These are phyloP conservation scores for Heterohyrax brucei DNA, from an alignment of 2,797 vertebrate species.

Conservation along the genomic window DNA sequence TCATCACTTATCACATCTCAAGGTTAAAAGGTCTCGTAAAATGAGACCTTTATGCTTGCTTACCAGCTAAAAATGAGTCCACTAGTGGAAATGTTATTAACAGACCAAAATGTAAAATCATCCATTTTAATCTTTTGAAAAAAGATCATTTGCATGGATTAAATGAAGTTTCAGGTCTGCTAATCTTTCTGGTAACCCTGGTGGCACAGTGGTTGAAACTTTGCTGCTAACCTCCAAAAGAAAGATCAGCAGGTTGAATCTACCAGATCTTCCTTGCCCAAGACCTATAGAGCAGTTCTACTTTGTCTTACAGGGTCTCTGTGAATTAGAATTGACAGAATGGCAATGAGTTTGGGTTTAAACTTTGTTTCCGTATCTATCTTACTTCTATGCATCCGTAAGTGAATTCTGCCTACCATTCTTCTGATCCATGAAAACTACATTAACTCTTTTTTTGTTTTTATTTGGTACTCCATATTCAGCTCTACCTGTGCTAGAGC, in stretches of 20 bases:
- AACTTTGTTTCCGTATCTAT: background rate
- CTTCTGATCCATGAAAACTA: conserved; percentile 12
- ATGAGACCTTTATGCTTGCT: conserved; percentile 76
- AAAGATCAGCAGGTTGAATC: too few species aligned
- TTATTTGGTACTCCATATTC: background rate
- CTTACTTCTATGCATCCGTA: background rate
- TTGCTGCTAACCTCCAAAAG: too few species aligned
- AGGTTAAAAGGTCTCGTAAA: conserved; percentile 77
- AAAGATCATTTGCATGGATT: conserved; percentile 55
- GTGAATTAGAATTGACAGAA: too few species aligned
- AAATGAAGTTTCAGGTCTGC: background rate
- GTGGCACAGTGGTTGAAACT: too few species aligned
- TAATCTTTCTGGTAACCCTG: background rate
- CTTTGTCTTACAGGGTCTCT: too few species aligned
- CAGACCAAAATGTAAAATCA: conserved; percentile 68
- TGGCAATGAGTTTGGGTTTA: too few species aligned
- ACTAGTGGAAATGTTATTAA: conserved; percentile 59
- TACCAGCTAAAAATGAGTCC: conserved; percentile 69
- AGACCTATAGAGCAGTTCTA: too few species aligned
- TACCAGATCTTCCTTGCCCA: too few species aligned
- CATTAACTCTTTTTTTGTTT: background rate
- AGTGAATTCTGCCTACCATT: background rate
- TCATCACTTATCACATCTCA: conserved; percentile 66
- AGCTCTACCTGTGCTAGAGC: background rate
- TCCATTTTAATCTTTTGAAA: conserved; percentile 67